These are phyloP conservation scores for Petaurus breviceps DNA, from an alignment of 2,113 vertebrate genomes.

Conservation along the genomic window DNA sequence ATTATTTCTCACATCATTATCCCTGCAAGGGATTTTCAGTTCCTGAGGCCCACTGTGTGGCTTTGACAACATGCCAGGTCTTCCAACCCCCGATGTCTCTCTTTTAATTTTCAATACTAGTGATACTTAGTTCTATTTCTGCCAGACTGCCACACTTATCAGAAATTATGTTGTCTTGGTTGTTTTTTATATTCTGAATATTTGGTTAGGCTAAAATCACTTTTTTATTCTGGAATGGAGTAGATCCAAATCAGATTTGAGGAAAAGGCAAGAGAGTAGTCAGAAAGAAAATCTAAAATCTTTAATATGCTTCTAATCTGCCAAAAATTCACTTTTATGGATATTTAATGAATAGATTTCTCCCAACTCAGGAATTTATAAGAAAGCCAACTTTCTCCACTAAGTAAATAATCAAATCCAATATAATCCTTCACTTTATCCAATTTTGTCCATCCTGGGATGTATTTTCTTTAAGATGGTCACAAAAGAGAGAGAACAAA, in stretches of 20 bases:
- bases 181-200: conserved; percentile 64
- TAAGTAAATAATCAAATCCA: conserved; percentile 22
- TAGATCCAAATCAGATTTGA: conserved; percentile 43
- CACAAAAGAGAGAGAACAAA: not conserved
- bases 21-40: conserved; percentile 21
- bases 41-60: conserved; percentile 21
- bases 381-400: conserved; percentile 45
- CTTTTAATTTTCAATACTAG: conserved; percentile 23
- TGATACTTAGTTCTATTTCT: not conserved
- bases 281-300: conserved; percentile 37
- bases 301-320: conserved; percentile 41
- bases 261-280: conserved; percentile 33
- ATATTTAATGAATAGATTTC: conserved; percentile 9
- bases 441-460: not conserved
- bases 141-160: conserved; percentile 56
- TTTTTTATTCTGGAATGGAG: conserved; percentile 48
- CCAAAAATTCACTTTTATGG: conserved; percentile 45
- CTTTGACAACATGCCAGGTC: conserved; percentile 57
- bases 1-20: conserved; percentile 6
- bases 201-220: conserved; percentile 68
- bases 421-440: not conserved
- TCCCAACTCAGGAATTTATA: not conserved
- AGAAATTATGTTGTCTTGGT: conserved; percentile 37
- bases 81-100: conserved; percentile 47
- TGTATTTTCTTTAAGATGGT: not conserved